These are phyloP conservation scores for Achlya flavicornis DNA, from an alignment of 2,888 invertebrate genomes.

Conservation along the genomic window DNA sequence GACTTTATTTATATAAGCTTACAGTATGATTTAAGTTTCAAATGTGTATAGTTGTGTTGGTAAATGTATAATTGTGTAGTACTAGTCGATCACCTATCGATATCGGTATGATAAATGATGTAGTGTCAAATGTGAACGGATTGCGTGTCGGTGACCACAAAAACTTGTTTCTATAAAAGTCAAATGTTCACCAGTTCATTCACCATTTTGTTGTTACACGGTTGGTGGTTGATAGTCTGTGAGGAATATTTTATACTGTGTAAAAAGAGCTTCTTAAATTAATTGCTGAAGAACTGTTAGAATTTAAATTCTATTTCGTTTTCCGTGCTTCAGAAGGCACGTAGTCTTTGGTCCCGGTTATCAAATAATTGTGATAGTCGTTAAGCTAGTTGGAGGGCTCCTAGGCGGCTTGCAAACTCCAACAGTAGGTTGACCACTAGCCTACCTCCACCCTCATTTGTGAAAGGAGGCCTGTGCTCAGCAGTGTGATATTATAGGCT, in stretches of 20 bases:
- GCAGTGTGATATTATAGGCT: too few species aligned
- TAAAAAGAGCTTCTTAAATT: neutral
- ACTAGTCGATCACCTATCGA: constrained; percentile 71
- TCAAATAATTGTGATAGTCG: too few species aligned
- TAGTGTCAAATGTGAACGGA: constrained; percentile 51
- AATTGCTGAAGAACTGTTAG: neutral
- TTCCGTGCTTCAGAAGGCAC: too few species aligned
- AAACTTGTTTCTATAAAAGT: constrained; percentile 58
- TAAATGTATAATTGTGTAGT: constrained; percentile 55
- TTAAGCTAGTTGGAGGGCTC: too few species aligned
- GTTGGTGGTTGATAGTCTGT: constrained; percentile 18
- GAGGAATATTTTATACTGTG: neutral
- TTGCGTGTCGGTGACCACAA: constrained; percentile 49
- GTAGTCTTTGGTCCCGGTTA: too few species aligned
- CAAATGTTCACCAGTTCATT: constrained; percentile 58
- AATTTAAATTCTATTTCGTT: too few species aligned
- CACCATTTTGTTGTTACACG: constrained; percentile 43
- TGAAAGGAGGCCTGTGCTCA: too few species aligned
- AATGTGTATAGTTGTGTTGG: constrained; percentile 30
- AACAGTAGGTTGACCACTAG: too few species aligned
- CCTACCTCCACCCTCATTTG: too few species aligned
- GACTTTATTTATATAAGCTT: constrained; percentile 19
- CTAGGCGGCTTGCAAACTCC: too few species aligned
- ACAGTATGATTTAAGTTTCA: constrained; percentile 15
- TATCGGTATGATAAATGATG: constrained; percentile 69